Conservation (phyloP, 2,888 invertebrate genomes). For the Mystacides longicornis region DNA sequence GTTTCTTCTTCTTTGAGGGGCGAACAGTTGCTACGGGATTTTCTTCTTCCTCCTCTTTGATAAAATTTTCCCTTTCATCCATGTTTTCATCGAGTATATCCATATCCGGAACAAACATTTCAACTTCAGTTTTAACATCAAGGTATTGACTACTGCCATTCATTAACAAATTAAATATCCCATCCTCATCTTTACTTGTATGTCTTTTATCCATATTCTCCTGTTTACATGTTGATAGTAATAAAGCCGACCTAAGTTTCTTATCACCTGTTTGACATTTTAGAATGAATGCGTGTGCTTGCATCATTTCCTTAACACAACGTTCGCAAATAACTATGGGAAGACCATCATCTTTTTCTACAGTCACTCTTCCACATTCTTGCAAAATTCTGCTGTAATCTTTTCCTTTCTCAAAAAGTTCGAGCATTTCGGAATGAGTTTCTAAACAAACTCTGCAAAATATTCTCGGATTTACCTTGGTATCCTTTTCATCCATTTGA, state of each 20-base stretch:
- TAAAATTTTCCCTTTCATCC: no score
- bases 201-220: no score
- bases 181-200: no score
- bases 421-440: background rate
- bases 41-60: no score
- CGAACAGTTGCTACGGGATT: no score
- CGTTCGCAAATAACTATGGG: constrained; percentile 15
- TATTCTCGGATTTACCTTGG: background rate
- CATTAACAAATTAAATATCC: background rate
- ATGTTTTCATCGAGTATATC: background rate
- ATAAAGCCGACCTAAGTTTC: background rate
- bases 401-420: background rate
- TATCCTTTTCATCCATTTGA: background rate
- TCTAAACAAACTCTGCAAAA: background rate
- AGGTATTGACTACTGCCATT: background rate
- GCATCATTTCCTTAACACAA: constrained; percentile 13
- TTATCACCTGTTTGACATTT: constrained; percentile 16
- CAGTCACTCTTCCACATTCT: constrained; percentile 12
- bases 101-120: background rate
- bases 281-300: constrained; percentile 13
- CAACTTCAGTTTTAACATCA: background rate
- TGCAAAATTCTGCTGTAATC: background rate
- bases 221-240: no score
- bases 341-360: constrained; percentile 15
- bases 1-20: no score